Evolutionary conservation across 2,888 invertebrate genomes (phyloP).

Genomic region (Schizotus pectinicornis): DNA sequence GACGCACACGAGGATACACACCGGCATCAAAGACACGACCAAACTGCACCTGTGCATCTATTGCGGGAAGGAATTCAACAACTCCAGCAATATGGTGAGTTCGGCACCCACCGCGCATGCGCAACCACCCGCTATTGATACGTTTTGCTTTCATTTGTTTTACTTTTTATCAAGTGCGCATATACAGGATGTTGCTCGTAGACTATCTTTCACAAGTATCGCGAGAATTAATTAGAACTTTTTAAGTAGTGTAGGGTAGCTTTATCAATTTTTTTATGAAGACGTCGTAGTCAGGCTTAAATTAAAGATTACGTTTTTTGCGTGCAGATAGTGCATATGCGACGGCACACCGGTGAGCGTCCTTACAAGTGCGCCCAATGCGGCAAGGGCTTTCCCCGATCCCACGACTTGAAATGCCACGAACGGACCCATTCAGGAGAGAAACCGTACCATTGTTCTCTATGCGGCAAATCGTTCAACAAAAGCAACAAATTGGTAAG

Average conservation of each 20-base stretch:
- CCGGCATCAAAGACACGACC: conserved; percentile 54
- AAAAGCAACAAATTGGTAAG: conserved; percentile 59
- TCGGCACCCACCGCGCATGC: not conserved
- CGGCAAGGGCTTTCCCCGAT: conserved; percentile 58
- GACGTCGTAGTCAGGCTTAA: no score
- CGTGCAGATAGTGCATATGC: conserved; percentile 59
- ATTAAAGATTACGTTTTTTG: no score
- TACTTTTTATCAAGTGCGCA: no score
- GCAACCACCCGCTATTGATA: conserved; percentile 15
- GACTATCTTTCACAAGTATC: no score
- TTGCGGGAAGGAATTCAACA: conserved; percentile 59
- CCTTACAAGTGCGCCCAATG: conserved; percentile 58
- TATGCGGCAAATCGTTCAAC: conserved; percentile 59
- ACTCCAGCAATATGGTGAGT: conserved; percentile 59
- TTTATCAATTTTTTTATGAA: no score
- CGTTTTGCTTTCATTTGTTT: not conserved
- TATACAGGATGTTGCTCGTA: no score
- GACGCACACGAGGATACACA: conserved; percentile 57
- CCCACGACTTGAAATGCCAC: conserved; percentile 59
- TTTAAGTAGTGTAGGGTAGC: no score
- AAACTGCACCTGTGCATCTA: conserved; percentile 58
- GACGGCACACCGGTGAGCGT: conserved; percentile 57
- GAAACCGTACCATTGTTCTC: conserved; percentile 57
- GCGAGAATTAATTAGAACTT: no score
- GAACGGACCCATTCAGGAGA: conserved; percentile 59